Percentiles rank a stretch among this genome's conserved stretches.
These are phyloP conservation scores for Thereva unica DNA, from an alignment of 2,888 invertebrate species.

Conservation along the genomic window DNA sequence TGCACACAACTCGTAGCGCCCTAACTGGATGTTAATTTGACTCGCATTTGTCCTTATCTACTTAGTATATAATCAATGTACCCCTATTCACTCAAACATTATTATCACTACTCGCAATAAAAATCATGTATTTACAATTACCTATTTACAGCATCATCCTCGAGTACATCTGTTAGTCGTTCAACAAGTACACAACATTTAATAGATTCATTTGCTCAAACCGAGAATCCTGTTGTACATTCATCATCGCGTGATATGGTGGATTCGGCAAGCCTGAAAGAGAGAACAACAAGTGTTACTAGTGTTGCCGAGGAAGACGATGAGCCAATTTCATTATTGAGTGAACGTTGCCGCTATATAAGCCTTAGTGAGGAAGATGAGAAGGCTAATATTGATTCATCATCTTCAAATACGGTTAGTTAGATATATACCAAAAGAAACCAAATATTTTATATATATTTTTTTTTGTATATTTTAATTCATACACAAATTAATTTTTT, in stretches of 20 bases:
- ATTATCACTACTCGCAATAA: too few species aligned
- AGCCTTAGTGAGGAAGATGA: slow-evolving; percentile 57
- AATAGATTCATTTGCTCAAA: slow-evolving; percentile 46
- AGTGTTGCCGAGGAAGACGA: slow-evolving; percentile 53
- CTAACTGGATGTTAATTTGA: too few species aligned
- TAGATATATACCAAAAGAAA: background rate
- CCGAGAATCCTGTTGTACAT: slow-evolving; percentile 38
- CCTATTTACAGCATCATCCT: slow-evolving; percentile 43
- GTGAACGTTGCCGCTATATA: slow-evolving; percentile 52
- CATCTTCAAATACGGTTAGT: slow-evolving; percentile 18
- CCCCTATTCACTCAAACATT: too few species aligned
- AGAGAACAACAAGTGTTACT: slow-evolving; percentile 50
- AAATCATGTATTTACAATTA: background rate
- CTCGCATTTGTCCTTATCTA: too few species aligned
- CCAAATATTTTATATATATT: too few species aligned
- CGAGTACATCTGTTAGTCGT: slow-evolving; percentile 40
- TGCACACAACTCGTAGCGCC: too few species aligned
- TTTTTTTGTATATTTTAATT: too few species aligned
- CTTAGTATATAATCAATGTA: too few species aligned
- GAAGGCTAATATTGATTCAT: slow-evolving; percentile 36
- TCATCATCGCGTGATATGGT: slow-evolving; percentile 21
- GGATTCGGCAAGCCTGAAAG: slow-evolving; percentile 45
- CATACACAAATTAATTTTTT: too few species aligned
- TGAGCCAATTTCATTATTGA: slow-evolving; percentile 51
- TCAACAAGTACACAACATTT: slow-evolving; percentile 43